Base-by-base conservation (phyloP, 2,797 vertebrate species). In the Cyclopterus lumpus region DNA sequence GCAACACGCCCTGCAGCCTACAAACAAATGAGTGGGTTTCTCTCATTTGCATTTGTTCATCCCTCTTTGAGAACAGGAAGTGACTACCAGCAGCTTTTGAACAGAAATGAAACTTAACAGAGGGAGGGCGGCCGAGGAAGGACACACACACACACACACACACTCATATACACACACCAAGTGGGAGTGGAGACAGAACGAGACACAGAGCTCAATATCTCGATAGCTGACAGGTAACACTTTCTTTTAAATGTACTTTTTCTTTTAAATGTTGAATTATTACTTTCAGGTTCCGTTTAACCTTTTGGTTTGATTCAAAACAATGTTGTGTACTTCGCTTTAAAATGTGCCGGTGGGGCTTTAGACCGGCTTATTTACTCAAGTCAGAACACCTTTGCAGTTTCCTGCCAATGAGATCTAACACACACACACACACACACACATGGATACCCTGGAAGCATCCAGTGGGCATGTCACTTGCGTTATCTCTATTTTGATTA, bases 31-130 rank as follows among this genome's bases (percentile, higher is more conserved):
- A 66, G 54, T 32, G 69, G 58, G 3, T 32, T 68, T 1, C 22
- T n/a, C n/a, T 53, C 12, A 18, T 62, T 81, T 84, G 34, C 36
- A 46, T 63, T 14, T 14, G 1, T 18, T 18, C 75, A 4, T 10
- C 1, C 3, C 20, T 61, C 30, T 46, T 26, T 24, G 2, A 32
- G 0, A 38, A 1, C 32, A 76, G 69, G 60, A 55, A 72, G 63
- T 55, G 8, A 8, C 5, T 32, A 36, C 15, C 6, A 36, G 48
- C 55, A n/a, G 24, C 24, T 11, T 58, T 77, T 62, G 3, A 16
- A 5, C 9, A 73, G 71, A 89, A 91, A 82, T 80, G 80, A 91
- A 90, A 88, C 83, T 51, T 73, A 82, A 8, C 20, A 55, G 15
- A 71, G 4, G 8, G 7, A 68, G 75, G 73, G 24, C 22, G n/a